phyloP scores from a whole-genome alignment of 2,797 vertebrate genomes.

The Steatocranus sp. region DNA sequence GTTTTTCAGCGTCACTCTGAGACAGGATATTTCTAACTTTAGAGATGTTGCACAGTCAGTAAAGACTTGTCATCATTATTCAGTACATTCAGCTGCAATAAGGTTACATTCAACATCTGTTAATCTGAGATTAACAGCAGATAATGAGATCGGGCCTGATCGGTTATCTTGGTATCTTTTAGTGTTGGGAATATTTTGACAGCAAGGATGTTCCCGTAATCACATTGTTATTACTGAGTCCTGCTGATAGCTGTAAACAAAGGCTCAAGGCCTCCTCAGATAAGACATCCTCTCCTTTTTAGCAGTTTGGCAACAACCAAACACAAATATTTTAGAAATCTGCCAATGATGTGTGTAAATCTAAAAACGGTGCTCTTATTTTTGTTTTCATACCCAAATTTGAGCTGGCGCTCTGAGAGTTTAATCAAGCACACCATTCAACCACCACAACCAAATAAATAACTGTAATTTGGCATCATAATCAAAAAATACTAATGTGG shows the following conservation, averaged over 20 bases:
- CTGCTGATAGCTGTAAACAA: constrained; percentile 69
- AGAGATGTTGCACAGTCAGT: not conserved
- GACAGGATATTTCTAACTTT: no score
- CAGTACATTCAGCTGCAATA: constrained; percentile 33
- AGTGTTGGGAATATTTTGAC: constrained; percentile 56
- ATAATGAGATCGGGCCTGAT: constrained; percentile 63
- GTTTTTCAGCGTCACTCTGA: no score
- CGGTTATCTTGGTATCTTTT: constrained; percentile 66
- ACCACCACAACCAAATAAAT: not conserved
- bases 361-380: not conserved
- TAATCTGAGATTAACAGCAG: constrained; percentile 47
- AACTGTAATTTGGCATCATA: not conserved
- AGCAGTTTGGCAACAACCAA: not conserved
- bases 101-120: constrained; percentile 44
- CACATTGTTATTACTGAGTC: constrained; percentile 67
- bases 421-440: not conserved
- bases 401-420: not conserved
- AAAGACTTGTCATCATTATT: not conserved
- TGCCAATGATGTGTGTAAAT: not conserved
- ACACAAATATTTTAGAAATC: not conserved
- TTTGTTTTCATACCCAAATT: not conserved
- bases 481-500: not conserved
- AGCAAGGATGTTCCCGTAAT: constrained; percentile 59
- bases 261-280: constrained; percentile 21
- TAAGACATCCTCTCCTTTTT: constrained; percentile 19